phyloP scores from a whole-genome alignment of 2,888 invertebrate species.

The Stenodema calcarata region DNA sequence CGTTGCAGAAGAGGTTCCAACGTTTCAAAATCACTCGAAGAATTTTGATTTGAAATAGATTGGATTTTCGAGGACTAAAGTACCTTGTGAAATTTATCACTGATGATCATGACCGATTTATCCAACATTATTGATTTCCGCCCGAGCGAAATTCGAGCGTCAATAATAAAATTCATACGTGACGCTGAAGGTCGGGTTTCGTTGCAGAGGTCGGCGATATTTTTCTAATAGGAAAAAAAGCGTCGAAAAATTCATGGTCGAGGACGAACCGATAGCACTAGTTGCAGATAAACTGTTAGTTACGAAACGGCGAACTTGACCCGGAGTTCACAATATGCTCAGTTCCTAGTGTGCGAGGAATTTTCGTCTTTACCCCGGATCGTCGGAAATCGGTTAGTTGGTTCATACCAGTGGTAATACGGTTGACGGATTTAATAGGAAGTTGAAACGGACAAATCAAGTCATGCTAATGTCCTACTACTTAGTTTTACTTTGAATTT shows the following conservation, averaged over 20 bases:
- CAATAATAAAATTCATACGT: neutral
- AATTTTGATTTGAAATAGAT: too few species aligned
- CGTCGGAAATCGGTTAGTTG: neutral
- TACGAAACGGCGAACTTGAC: neutral
- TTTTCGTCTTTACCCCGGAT: neutral
- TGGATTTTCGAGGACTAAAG: too few species aligned
- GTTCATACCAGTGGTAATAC: neutral
- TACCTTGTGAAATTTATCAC: too few species aligned
- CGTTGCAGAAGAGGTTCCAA: too few species aligned
- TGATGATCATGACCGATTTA: too few species aligned
- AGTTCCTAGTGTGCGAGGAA: neutral
- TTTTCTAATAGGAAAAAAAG: neutral
- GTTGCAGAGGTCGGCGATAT: neutral
- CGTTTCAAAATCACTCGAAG: too few species aligned
- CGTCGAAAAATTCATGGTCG: neutral
- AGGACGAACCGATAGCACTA: neutral
- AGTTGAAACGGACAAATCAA: too few species aligned
- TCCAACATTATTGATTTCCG: neutral
- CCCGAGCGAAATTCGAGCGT: neutral
- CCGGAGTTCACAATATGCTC: neutral
- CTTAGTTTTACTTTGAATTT: too few species aligned
- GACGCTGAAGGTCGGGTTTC: neutral
- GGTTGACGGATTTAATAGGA: too few species aligned
- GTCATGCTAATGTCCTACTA: too few species aligned
- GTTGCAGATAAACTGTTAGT: neutral